phyloP scores from a whole-genome alignment of 1,140 invertebrate genomes.

The Myzus persicae region DNA sequence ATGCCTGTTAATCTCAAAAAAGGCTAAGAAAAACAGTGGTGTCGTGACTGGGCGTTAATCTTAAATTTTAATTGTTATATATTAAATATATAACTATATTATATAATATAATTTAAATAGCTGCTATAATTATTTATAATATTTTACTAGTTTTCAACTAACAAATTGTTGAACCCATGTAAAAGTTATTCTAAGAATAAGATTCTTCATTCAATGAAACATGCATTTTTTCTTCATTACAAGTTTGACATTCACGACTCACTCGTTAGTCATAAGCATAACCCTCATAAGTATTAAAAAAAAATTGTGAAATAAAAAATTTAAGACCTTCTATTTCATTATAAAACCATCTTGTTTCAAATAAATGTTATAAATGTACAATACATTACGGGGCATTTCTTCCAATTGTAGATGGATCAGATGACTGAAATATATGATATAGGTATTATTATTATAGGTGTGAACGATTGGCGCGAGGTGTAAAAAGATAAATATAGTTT shows the following conservation, averaged over 20 bases:
- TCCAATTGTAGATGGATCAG: background rate
- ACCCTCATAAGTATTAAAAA: too few species aligned
- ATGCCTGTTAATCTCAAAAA: background rate
- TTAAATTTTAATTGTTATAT: too few species aligned
- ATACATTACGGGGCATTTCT: background rate
- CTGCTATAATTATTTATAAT: background rate
- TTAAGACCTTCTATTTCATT: background rate
- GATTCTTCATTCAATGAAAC: background rate
- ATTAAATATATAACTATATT: too few species aligned
- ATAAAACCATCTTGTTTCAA: background rate
- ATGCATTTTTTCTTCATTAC: too few species aligned
- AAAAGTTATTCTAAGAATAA: background rate
- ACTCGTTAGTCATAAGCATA: too few species aligned
- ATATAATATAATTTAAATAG: too few species aligned
- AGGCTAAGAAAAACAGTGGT: background rate
- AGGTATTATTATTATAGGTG: slow-evolving; percentile 31
- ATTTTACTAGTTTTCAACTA: background rate
- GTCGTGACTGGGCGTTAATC: too few species aligned
- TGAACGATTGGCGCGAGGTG: slow-evolving; percentile 1
- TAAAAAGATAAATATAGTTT: background rate
- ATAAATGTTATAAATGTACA: background rate
- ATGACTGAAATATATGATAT: background rate
- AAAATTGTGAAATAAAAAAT: background rate
- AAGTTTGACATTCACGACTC: background rate
- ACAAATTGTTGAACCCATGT: background rate